These are phyloP conservation scores for Pleuronectes platessa DNA, from an alignment of 2,113 vertebrate species.

Conservation along the genomic window DNA sequence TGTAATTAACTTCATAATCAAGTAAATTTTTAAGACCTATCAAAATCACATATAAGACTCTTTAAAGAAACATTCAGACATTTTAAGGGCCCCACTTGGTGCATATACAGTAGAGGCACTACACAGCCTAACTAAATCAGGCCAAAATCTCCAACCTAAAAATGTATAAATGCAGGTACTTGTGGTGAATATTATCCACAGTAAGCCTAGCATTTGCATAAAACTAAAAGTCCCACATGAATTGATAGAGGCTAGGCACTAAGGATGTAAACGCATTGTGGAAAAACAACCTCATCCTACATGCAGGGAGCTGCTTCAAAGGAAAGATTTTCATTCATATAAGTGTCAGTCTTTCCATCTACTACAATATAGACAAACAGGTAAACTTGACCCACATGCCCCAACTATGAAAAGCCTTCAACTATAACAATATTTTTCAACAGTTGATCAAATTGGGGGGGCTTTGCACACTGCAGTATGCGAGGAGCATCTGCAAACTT, in stretches of 20 bases:
- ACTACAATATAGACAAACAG: not conserved
- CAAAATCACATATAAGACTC: too few species aligned
- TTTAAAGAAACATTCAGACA: too few species aligned
- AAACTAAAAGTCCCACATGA: constrained; percentile 1
- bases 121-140: constrained; percentile 6
- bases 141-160: not conserved
- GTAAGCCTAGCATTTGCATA: constrained; percentile 19
- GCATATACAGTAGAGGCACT: not conserved
- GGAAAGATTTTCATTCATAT: not conserved
- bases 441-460: not conserved
- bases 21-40: too few species aligned
- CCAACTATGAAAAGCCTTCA: not conserved
- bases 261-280: not conserved
- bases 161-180: constrained; percentile 8
- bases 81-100: not conserved
- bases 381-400: not conserved
- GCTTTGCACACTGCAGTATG: too few species aligned
- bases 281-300: not conserved
- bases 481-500: not conserved
- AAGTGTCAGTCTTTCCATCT: not conserved
- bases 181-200: not conserved
- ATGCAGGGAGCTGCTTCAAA: not conserved
- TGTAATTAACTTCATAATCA: too few species aligned
- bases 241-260: not conserved
- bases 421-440: not conserved